Base-by-base conservation (phyloP, 2,797 vertebrate genomes). In the Centroberyx gerrardi region DNA sequence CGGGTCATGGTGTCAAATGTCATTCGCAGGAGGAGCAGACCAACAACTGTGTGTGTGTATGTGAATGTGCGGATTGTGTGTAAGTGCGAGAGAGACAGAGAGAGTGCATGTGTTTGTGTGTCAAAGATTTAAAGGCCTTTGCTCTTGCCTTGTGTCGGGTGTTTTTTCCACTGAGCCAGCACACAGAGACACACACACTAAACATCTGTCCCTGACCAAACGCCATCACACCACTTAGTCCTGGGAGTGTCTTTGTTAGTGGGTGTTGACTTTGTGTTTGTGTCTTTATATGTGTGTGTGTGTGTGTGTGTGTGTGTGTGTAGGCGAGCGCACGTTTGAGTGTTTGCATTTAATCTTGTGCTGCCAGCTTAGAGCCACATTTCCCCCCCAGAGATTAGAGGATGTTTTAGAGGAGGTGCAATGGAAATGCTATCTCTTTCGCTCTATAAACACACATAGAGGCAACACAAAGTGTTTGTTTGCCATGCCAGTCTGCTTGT, bases 311-410 rank as follows among this genome's bases (percentile, higher is more conserved):
- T 3, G 27, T 49, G 27, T 36, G 53, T 58, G 29, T 56, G 44
- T 28, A 73, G 62, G 68, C 9, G 14, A 58, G 69, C 9, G 2
- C 81, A 78, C 78, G 77, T 85, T 82, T 72, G 64, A 87, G 81
- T 87, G 79, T 90, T 90, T 90, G 84, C 82, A 75, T 87, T 90
- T 91, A 90, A 92, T 90, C 90, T 86, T 83, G 72, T 55, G 73
- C 82, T 84, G 79, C 78, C 82, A 86, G 85, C 69, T 92, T 86
- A 87, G 76, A 88, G 86, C 55, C 6, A 67, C 68, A 17, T 83
- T 86, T 78, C 76, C 84, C 75, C 76, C 63, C 65, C 17, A 5
- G 80, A 86, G 89, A 91, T 92, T 87, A 91, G 78, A 87, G 80
- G 77, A 86, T 74, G 82, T 29, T 14, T 86, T 77, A 4, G 73